phyloP scores from a whole-genome alignment of 2,888 invertebrate genomes.

The Cactoblastis cactorum region DNA sequence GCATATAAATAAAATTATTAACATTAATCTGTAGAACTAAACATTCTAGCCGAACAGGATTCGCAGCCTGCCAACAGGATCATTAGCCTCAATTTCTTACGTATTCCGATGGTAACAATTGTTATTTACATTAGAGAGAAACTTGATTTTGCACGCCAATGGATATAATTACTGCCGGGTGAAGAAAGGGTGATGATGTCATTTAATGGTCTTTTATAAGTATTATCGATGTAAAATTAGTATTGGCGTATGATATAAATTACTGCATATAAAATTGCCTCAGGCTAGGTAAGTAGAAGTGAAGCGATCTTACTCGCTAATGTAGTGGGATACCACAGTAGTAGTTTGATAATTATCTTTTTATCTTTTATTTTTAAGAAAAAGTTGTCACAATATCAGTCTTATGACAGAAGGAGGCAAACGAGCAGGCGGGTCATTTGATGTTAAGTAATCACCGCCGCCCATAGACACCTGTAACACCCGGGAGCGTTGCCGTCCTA shows the following conservation, averaged over 20 bases:
- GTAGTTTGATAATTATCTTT: no score
- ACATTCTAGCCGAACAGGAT: conserved; percentile 3
- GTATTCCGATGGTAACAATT: conserved; percentile 5
- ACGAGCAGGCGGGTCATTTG: no score
- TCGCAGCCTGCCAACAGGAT: neutral
- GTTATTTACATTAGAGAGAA: conserved; percentile 5
- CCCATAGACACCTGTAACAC: no score
- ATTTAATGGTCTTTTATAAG: neutral
- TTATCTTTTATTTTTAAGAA: no score
- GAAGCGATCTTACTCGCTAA: no score
- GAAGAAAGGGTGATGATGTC: neutral
- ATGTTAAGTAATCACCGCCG: no score
- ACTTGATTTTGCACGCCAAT: conserved; percentile 1
- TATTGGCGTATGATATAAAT: neutral
- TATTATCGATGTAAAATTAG: neutral
- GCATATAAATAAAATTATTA: conserved; percentile 12
- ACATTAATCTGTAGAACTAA: conserved; percentile 4
- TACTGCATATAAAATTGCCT: neutral
- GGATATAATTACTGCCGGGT: neutral
- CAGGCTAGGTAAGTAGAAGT: neutral
- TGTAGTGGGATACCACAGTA: no score
- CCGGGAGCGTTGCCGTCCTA: no score
- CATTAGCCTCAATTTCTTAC: conserved; percentile 12
- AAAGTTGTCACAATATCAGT: no score
- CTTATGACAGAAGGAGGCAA: no score